phyloP scores from a whole-genome alignment of 2,888 invertebrate species.

The Acronicta aceris region DNA sequence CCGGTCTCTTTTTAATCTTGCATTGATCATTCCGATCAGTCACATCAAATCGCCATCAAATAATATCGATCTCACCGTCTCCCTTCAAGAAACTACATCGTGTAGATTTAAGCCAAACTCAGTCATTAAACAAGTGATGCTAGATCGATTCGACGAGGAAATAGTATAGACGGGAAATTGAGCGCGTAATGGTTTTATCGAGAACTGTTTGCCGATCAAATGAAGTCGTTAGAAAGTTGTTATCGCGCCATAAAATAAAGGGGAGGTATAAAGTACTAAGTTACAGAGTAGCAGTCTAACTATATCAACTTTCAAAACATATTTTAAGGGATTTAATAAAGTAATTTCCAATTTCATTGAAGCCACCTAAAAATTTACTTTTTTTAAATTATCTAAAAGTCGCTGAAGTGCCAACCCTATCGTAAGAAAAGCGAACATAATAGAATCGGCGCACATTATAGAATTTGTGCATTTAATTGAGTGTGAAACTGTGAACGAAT shows the following conservation, averaged over 20 bases:
- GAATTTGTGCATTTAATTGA: conserved; percentile 79
- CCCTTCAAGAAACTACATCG: background rate
- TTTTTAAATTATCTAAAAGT: too few relatives aligned
- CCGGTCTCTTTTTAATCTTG: too few relatives aligned
- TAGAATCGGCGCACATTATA: conserved; percentile 50
- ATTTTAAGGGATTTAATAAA: background rate
- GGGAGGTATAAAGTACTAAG: conserved; percentile 12
- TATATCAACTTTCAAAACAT: background rate
- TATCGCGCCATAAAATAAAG: conserved; percentile 34
- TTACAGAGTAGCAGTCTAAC: background rate
- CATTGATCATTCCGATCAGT: too few relatives aligned
- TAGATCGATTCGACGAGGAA: conserved; percentile 31
- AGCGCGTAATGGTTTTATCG: conserved; percentile 41
- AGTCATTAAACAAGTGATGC: conserved; percentile 8
- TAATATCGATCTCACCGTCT: too few relatives aligned
- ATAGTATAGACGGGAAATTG: conserved; percentile 41
- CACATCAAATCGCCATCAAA: too few relatives aligned
- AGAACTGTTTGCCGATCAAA: conserved; percentile 50
- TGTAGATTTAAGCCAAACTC: conserved; percentile 10
- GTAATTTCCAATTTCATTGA: too few relatives aligned
- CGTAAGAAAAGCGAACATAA: conserved; percentile 35
- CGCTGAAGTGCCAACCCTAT: conserved; percentile 38
- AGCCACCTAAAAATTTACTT: too few relatives aligned
- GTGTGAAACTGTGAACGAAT: conserved; percentile 78
- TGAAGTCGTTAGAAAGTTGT: conserved; percentile 50